Evolutionary conservation across 1,140 invertebrate species (phyloP).

Genomic region (Drosophila athabasca): DNA sequence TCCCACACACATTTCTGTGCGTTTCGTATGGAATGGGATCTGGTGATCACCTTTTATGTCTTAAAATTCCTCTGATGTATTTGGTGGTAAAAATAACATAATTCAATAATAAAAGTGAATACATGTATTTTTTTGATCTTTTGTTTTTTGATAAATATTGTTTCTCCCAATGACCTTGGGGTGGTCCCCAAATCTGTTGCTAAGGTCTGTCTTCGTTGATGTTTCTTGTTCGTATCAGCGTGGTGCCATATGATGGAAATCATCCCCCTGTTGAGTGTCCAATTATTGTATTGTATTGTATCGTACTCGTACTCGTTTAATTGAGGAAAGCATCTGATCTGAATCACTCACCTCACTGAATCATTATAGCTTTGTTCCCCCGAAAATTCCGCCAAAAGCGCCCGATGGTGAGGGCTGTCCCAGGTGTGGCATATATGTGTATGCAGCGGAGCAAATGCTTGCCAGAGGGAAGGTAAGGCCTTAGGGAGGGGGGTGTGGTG

Average conservation of each 20-base stretch:
- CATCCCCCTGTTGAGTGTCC: constrained; percentile 25
- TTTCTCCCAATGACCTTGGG: constrained; percentile 16
- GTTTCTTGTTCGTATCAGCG: neutral
- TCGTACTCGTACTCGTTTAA: constrained; percentile 7
- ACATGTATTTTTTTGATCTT: constrained; percentile 39
- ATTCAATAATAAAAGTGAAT: constrained; percentile 50
- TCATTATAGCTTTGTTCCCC: constrained; percentile 36
- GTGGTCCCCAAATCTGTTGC: too few relatives aligned
- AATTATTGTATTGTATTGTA: neutral
- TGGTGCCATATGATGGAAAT: neutral
- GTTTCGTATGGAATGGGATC: neutral
- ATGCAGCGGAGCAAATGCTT: constrained; percentile 97
- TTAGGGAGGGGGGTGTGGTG: too few relatives aligned
- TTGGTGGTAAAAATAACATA: constrained; percentile 52
- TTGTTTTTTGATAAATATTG: constrained; percentile 27
- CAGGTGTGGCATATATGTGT: constrained; percentile 95
- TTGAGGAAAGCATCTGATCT: constrained; percentile 44
- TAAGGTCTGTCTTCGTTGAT: too few relatives aligned
- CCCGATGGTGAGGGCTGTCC: constrained; percentile 95
- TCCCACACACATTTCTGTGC: neutral
- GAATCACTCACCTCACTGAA: constrained; percentile 17
- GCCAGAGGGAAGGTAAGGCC: constrained; percentile 87
- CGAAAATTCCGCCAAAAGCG: constrained; percentile 83
- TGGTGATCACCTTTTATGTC: too few relatives aligned
- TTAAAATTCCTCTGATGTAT: constrained; percentile 10